Conservation (phyloP, 2,888 invertebrate genomes). For the Nemoura dubitans region DNA sequence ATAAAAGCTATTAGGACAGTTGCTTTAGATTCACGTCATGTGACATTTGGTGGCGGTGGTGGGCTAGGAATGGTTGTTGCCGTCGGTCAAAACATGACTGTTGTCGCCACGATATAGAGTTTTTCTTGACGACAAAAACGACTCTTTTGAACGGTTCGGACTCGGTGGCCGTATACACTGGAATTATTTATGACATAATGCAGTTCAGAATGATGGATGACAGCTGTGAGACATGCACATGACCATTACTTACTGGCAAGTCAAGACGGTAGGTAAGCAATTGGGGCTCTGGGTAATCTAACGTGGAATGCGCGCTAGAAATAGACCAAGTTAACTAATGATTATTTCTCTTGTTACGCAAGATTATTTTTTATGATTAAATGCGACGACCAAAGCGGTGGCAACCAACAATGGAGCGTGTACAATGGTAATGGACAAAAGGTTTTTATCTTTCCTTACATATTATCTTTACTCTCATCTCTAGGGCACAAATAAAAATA, state of each 20-base stretch:
- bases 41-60: neutral
- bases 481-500: too few relatives aligned
- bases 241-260: conserved; percentile 1
- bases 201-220: conserved; percentile 33
- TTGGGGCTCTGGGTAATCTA: conserved; percentile 22
- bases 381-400: neutral
- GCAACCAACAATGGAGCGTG: too few relatives aligned
- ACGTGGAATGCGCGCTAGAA: neutral
- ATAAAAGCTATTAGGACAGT: conserved; percentile 24
- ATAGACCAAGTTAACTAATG: neutral
- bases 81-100: neutral
- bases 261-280: neutral
- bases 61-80: neutral
- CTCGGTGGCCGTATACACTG: neutral
- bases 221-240: neutral
- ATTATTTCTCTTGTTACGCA: conserved; percentile 7
- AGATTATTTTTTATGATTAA: neutral
- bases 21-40: conserved; percentile 12
- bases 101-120: conserved; percentile 1
- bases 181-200: conserved; percentile 41
- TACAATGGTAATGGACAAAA: too few relatives aligned
- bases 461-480: too few relatives aligned
- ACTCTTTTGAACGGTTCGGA: neutral
- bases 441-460: too few relatives aligned
- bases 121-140: neutral